Base-by-base conservation (phyloP, 2,797 vertebrate species). In the Chelmon rostratus region DNA sequence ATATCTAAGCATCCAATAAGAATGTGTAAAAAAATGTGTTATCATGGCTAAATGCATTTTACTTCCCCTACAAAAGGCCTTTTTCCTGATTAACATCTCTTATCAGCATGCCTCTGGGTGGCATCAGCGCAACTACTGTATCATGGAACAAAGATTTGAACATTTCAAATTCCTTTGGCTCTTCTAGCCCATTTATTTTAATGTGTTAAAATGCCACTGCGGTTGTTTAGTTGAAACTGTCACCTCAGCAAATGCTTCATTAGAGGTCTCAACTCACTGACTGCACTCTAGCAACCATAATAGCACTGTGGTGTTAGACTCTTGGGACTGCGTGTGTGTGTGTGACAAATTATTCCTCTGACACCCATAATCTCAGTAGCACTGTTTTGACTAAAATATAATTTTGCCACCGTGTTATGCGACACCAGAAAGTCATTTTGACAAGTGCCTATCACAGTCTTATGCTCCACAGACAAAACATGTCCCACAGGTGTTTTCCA, bases 191-290 rank as follows among this genome's bases (percentile, higher is more conserved):
- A 81, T 93, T 94, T 89, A 79, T 81, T 92, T 90, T 83, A 86
- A 69, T 67, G 38, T 83, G 57, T 75, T 78, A 57, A 90, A 93
- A 91, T 89, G 83, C 68, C 86, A 85, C 83, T 68, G 73, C 65
- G 63, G 59, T 38, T 75, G 61, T 80, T 79, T 58, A 68, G 56
- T 83, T 78, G 73, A 88, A 84, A 87, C 75, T 76, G 83, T 91
- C 87, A 87, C 81, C 79, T 94, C 87, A 93, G 91, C 86, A 91
- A 90, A 92, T 86, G 79, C 85, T 91, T 94, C 90, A 90, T 94
- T 91, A 91, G 82, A 91, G 82, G 81, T 74, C 47, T 88, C 63
- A 49, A 74, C 83, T 86, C 86, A 65, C 37, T 86, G 84, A 88
- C 76, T 87, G 79, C 78, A 74, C 71, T 74, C 44, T 40, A 40